Evolutionary conservation across 2,797 vertebrate species (phyloP), one percentile per base, ranked within the genome.

Genomic region (Balearica regulorum): DNA sequence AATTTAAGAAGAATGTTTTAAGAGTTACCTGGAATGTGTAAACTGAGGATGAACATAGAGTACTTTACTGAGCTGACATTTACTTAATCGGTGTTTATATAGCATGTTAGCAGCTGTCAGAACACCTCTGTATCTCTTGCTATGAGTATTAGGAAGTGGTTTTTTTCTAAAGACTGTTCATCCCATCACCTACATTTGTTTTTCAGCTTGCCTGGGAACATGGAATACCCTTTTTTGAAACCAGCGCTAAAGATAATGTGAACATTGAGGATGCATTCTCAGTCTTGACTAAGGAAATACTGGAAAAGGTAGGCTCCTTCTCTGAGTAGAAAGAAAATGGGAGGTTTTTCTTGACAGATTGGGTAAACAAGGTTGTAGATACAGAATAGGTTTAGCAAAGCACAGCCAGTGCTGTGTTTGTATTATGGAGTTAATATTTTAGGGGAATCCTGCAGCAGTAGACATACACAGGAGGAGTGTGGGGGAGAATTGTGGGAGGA

Each of bases 161-260:
- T n/a, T 66, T 90, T 68, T 39, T 29, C 25, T 75, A 3, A 82
- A 72, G 44, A 54, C 35, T 86, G 13, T 79, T 89, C 39, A 86
- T 85, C 49, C 17, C 13, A 29, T 93, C 94, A 35, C 78, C 31
- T 91, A 5, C 65, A 17, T 94, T 93, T 96, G 48, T 96, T 97
- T 97, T 97, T 58, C 96, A 98, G 98, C 96, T 98, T 94, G 98
- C 98, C 73, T 98, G 97, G 98, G 98, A 98, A 82, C 96, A 97
- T 39, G 97, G 97, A 66, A 96, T 98, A 92, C 97, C 94, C 26
- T 98, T 98, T 95, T 98, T 97, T 96, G 98, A 98, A 93, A 98
- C 98, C 73, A 98, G 98, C 83, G 98, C 98, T 83, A 98, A 96
- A 92, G 93, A 98, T 78, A 97, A 98, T 16, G 93, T 98, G 88